A percentile compares a stretch with the other conserved stretches of the same genome.
These are phyloP conservation scores for Thecocarcelia acutangulata DNA, from an alignment of 2,888 invertebrate species.

Conservation along the genomic window DNA sequence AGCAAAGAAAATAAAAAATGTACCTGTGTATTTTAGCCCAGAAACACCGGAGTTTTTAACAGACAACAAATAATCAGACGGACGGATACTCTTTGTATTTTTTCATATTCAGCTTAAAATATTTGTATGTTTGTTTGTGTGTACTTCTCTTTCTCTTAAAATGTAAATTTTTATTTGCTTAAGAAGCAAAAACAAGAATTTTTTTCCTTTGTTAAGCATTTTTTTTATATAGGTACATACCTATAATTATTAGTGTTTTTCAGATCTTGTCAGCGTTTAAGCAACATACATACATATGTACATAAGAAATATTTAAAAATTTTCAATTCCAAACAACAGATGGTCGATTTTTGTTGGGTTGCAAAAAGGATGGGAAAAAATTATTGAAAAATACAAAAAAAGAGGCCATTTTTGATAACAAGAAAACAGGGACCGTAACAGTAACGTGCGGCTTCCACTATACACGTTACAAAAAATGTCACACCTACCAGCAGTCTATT, in stretches of 20 bases:
- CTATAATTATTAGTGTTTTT: no score
- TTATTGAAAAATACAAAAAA: no score
- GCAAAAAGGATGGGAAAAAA: conserved; percentile 25
- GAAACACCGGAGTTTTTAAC: conserved; percentile 50
- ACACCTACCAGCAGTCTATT: no score
- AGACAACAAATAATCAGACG: not conserved
- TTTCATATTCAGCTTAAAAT: conserved; percentile 36
- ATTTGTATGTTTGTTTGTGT: not conserved
- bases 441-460: not conserved
- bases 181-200: conserved; percentile 24
- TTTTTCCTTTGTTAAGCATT: conserved; percentile 55
- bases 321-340: conserved; percentile 57
- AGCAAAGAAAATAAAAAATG: conserved; percentile 4
- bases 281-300: not conserved
- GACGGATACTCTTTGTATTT: conserved; percentile 11
- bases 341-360: conserved; percentile 49
- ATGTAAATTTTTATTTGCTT: conserved; percentile 10
- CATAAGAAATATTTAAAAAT: conserved; percentile 42
- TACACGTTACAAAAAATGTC: no score
- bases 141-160: conserved; percentile 8
- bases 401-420: no score
- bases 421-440: not conserved
- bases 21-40: conserved; percentile 42
- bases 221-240: no score
- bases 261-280: no score